Evolutionary conservation across 2,888 invertebrate species (phyloP).

Genomic region (Eupithecia pulchellata): DNA sequence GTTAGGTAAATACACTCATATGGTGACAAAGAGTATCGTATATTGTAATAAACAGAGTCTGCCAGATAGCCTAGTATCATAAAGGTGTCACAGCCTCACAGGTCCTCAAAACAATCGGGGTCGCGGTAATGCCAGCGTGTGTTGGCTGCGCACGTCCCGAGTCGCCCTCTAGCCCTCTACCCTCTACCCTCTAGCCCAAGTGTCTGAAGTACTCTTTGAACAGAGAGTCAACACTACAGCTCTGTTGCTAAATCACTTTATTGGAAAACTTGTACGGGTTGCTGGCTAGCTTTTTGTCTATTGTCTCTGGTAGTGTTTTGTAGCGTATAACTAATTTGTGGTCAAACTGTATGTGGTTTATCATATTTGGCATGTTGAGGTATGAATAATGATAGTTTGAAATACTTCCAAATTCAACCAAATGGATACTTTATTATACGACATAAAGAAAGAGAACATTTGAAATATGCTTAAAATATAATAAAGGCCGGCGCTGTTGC

Average conservation of each 20-base stretch:
- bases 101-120: constrained; percentile 28
- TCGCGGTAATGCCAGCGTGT: constrained; percentile 33
- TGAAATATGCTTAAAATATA: too few relatives aligned
- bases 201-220: neutral
- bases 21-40: neutral
- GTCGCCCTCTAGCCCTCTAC: constrained; percentile 27
- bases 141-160: constrained; percentile 27
- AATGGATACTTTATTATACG: too few relatives aligned
- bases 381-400: too few relatives aligned
- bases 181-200: too few relatives aligned
- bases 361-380: neutral
- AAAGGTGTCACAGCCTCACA: neutral
- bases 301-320: neutral
- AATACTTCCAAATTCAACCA: too few relatives aligned
- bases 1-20: too few relatives aligned
- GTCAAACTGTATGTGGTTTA: neutral
- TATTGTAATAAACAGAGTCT: neutral
- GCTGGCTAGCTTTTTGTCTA: constrained; percentile 12
- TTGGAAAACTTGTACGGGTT: constrained; percentile 42
- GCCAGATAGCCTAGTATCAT: neutral
- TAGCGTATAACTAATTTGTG: neutral
- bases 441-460: too few relatives aligned
- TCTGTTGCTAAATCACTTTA: constrained; percentile 43
- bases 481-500: too few relatives aligned
- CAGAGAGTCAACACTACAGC: constrained; percentile 43